A percentile compares a stretch with the other conserved stretches of the same genome.
These are phyloP conservation scores for Phenacoccus solenopsis DNA, from an alignment of 1,140 invertebrate species.

Conservation along the genomic window DNA sequence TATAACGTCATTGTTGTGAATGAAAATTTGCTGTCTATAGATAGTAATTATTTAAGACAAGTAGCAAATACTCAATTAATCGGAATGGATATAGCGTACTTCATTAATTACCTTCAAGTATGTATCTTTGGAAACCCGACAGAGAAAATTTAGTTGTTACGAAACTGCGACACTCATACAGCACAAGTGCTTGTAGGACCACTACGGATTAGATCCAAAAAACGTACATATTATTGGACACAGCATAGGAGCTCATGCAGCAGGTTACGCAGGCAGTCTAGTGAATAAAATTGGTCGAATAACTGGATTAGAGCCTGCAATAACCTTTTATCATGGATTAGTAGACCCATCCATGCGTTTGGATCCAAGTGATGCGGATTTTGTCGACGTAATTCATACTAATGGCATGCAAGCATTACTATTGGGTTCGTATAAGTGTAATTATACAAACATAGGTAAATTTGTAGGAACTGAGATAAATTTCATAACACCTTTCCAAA, in stretches of 20 bases:
- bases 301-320: conserved; percentile 70
- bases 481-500: too few species aligned
- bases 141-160: too few species aligned
- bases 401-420: conserved; percentile 49
- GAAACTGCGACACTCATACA: too few species aligned
- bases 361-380: conserved; percentile 64
- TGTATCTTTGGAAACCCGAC: neutral
- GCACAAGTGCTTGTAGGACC: conserved; percentile 46
- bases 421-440: too few species aligned
- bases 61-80: conserved; percentile 68
- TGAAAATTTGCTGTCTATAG: conserved; percentile 66
- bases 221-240: conserved; percentile 72
- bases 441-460: too few species aligned
- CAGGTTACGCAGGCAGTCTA: conserved; percentile 67
- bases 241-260: conserved; percentile 69
- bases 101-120: conserved; percentile 57
- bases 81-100: conserved; percentile 64
- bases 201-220: conserved; percentile 51
- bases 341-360: conserved; percentile 51
- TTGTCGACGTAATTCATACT: conserved; percentile 80
- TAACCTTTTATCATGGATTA: conserved; percentile 80
- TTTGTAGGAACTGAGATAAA: too few species aligned
- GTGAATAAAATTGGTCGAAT: conserved; percentile 57
- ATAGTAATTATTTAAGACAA: conserved; percentile 58
- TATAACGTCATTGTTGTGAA: conserved; percentile 75